A percentile compares a stretch with the other conserved stretches of the same genome.
Conservation (phyloP, 2,113 vertebrate genomes). For the Eudyptes chrysolophus region DNA sequence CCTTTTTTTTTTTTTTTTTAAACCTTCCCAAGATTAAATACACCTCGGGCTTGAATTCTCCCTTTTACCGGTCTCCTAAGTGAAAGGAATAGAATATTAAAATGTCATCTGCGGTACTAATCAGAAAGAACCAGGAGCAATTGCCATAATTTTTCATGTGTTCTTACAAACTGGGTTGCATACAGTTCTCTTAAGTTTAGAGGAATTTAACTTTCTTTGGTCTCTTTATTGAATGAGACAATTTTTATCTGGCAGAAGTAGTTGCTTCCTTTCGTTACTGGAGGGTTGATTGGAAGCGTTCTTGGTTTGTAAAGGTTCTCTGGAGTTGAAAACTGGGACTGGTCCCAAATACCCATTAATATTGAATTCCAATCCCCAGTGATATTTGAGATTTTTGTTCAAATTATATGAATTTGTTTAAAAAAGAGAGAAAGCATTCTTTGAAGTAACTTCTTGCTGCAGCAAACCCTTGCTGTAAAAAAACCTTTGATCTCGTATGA, state of each 20-base stretch:
- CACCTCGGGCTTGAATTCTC: background rate
- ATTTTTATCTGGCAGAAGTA: background rate
- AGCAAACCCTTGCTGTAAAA: background rate
- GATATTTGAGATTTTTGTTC: background rate
- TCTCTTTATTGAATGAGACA: background rate
- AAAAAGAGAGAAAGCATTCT: background rate
- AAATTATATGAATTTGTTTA: background rate
- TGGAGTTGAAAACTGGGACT: background rate
- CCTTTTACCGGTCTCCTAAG: background rate
- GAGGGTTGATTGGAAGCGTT: background rate
- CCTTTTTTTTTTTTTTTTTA: background rate
- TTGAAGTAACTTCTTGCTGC: constrained; percentile 2
- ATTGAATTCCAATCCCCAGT: background rate
- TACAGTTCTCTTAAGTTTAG: background rate
- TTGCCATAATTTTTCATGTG: background rate
- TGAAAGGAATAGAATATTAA: background rate
- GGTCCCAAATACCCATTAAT: background rate
- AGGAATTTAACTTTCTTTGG: background rate
- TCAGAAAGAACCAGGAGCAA: background rate
- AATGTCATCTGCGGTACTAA: background rate
- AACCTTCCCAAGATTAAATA: background rate
- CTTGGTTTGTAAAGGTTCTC: background rate
- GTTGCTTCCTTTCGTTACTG: background rate
- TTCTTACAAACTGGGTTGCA: background rate
- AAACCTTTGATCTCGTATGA: background rate